Evolutionary conservation across 2,797 vertebrate genomes (phyloP).

Genomic region (Cirrhinus mrigala): DNA sequence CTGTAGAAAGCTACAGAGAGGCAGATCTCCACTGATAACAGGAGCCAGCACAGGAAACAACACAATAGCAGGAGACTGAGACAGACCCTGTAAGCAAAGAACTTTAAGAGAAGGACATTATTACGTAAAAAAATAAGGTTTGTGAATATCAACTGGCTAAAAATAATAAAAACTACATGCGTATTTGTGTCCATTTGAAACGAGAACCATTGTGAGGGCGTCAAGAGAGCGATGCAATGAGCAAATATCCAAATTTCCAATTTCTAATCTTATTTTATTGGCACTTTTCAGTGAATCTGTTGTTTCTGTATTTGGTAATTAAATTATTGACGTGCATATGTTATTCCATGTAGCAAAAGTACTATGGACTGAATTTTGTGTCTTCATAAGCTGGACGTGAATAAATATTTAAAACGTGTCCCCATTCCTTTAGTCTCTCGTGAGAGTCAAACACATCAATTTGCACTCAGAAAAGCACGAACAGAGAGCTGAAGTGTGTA

Average conservation of each 20-base stretch:
- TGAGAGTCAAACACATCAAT: constrained; percentile 45
- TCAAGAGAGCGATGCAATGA: neutral
- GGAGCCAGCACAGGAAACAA: constrained; percentile 62
- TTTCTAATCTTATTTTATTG: neutral
- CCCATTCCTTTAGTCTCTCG: constrained; percentile 14
- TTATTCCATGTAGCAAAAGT: neutral
- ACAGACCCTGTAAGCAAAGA: constrained; percentile 43
- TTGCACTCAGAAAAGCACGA: constrained; percentile 34
- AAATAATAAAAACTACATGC: neutral
- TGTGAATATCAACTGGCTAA: neutral
- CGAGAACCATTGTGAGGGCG: neutral
- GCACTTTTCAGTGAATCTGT: neutral
- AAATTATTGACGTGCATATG: neutral
- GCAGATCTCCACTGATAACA: constrained; percentile 61
- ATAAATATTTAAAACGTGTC: constrained; percentile 9
- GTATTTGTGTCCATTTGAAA: neutral
- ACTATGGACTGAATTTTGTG: neutral
- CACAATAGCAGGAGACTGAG: constrained; percentile 54
- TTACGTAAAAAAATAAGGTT: neutral
- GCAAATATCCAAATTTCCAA: neutral
- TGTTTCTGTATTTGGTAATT: neutral
- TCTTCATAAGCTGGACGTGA: neutral
- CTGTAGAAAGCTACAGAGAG: constrained; percentile 46
- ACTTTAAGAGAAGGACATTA: constrained; percentile 52
- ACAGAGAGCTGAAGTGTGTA: constrained; percentile 36